Conservation (phyloP, 2,888 invertebrate genomes). For the Cryptus armator region DNA sequence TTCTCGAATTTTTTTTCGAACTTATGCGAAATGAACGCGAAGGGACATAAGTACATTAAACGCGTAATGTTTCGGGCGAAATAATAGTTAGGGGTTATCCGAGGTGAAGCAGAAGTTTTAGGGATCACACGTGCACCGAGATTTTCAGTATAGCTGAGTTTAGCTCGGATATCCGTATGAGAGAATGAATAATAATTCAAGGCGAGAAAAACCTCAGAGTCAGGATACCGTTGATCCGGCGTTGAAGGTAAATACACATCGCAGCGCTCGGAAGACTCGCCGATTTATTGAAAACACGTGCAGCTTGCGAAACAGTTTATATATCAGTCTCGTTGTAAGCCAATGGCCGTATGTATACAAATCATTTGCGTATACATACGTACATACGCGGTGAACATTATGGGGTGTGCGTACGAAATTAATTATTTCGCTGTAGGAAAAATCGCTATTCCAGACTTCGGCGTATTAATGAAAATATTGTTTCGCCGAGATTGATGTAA, state of each 20-base stretch:
- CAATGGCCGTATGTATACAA: slow-evolving; percentile 5
- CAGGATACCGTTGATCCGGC: slow-evolving; percentile 6
- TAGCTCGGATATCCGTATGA: too few relatives aligned
- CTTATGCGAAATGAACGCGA: too few relatives aligned
- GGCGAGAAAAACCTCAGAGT: background rate
- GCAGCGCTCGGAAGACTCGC: slow-evolving; percentile 28
- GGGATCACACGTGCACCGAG: background rate
- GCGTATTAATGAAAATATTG: slow-evolving; percentile 61
- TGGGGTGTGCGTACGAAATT: background rate
- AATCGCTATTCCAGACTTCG: slow-evolving; percentile 31
- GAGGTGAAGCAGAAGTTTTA: background rate
- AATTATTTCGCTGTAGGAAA: slow-evolving; percentile 41
- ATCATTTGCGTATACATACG: background rate
- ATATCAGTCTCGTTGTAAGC: slow-evolving; percentile 30
- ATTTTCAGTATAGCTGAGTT: too few relatives aligned
- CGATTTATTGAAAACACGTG: slow-evolving; percentile 65
- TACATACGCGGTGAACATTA: background rate
- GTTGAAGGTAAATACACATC: slow-evolving; percentile 48
- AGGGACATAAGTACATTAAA: too few relatives aligned
- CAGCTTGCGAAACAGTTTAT: slow-evolving; percentile 45
- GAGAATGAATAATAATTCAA: slow-evolving; percentile 1
- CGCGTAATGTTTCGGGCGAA: too few relatives aligned
- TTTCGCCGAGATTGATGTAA: slow-evolving; percentile 34
- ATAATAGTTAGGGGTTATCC: too few relatives aligned
- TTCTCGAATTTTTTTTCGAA: too few relatives aligned